phyloP scores from a whole-genome alignment of 2,888 invertebrate species.

The Ephialtes manifestator region DNA sequence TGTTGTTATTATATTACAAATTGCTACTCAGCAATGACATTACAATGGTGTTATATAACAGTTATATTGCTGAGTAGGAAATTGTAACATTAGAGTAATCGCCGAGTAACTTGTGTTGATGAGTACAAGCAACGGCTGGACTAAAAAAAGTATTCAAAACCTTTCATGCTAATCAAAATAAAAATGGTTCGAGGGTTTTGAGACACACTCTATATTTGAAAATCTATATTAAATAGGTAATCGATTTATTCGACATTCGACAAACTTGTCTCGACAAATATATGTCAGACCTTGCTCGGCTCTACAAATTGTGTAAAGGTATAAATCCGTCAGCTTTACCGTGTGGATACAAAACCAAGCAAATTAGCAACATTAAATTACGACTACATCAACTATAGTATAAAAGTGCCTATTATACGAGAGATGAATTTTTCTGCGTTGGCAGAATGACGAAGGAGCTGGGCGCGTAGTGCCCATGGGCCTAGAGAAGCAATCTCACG shows the following conservation, averaged over 20 bases:
- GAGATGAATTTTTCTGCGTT: constrained; percentile 44
- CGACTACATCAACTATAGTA: constrained; percentile 4
- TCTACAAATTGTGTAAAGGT: background rate
- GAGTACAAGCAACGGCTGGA: too few relatives aligned
- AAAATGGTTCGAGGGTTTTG: background rate
- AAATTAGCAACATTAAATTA: constrained; percentile 21
- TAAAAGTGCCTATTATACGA: constrained; percentile 24
- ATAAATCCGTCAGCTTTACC: background rate
- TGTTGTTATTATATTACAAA: too few relatives aligned
- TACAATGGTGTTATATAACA: too few relatives aligned
- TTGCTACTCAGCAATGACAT: too few relatives aligned
- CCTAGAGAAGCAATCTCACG: constrained; percentile 59
- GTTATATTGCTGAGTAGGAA: too few relatives aligned
- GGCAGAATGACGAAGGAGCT: constrained; percentile 58
- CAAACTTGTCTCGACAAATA: background rate
- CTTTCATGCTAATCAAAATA: background rate
- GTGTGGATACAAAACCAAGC: background rate
- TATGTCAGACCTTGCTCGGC: background rate
- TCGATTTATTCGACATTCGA: background rate
- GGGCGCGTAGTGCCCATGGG: constrained; percentile 61
- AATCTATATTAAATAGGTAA: constrained; percentile 1
- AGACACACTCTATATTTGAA: background rate
- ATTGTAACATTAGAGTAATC: too few relatives aligned
- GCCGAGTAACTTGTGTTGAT: too few relatives aligned
- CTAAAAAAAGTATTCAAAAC: too few relatives aligned